These are phyloP conservation scores for Cephus cinctus DNA, from an alignment of 1,140 invertebrate genomes.

Conservation along the genomic window DNA sequence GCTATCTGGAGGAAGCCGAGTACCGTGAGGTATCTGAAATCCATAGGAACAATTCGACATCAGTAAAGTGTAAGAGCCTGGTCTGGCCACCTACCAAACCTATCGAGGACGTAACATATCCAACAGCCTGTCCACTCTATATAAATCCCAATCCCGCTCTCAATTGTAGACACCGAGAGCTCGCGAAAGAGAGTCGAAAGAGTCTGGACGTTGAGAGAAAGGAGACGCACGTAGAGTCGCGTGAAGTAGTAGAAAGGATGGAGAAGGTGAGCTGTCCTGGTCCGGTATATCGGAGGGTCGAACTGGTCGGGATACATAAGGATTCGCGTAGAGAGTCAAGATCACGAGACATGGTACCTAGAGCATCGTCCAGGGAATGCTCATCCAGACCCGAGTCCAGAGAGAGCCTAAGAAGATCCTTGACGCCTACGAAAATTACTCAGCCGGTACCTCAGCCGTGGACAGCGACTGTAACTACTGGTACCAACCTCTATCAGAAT, in stretches of 20 bases:
- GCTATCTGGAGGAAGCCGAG: constrained; percentile 12
- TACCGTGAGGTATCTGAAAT: not conserved
- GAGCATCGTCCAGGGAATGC: constrained; percentile 30
- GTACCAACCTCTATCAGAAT: constrained; percentile 38
- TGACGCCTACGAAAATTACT: constrained; percentile 50
- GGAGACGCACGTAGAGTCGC: constrained; percentile 26
- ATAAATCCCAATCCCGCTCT: constrained; percentile 48
- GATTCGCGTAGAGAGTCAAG: constrained; percentile 25
- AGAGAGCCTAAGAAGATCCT: constrained; percentile 43
- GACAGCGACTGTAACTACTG: constrained; percentile 44
- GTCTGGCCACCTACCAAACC: constrained; percentile 46
- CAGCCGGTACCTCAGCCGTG: constrained; percentile 50
- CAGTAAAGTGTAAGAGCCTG: constrained; percentile 34
- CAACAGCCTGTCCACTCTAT: constrained; percentile 52
- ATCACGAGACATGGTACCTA: constrained; percentile 18
- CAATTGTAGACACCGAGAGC: constrained; percentile 27
- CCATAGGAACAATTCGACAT: constrained; percentile 5
- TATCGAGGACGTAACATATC: constrained; percentile 51
- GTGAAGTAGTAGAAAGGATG: constrained; percentile 27
- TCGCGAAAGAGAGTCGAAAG: constrained; percentile 34
- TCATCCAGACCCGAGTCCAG: constrained; percentile 47
- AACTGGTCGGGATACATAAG: constrained; percentile 29
- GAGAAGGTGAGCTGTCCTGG: constrained; percentile 45
- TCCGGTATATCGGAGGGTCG: constrained; percentile 40
- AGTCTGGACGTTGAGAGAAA: constrained; percentile 28